Base-by-base conservation (phyloP, 37 sponge, comb jelly and placozoan species). In the Spongilla lacustris region DNA sequence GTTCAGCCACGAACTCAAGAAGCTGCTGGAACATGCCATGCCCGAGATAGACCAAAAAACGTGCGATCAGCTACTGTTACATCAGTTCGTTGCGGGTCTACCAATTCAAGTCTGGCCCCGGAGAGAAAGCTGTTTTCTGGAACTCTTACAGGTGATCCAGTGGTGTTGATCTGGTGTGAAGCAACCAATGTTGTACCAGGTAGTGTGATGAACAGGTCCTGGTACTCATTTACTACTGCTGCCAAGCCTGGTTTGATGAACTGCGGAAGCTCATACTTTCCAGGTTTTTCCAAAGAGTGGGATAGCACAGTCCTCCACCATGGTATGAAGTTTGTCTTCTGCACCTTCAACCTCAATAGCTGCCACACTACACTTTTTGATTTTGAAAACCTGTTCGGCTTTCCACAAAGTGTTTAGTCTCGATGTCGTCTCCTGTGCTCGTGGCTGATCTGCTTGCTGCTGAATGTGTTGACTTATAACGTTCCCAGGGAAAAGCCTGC, bases 11-110 rank as follows among this genome's bases (percentile, higher is more conserved):
- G 69, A 83, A 0, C 74, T 84, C 30, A 84, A 90, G 74, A 35
- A 80, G 36, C 69, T 79, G 19, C 76, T 90, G 68, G 76, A 83
- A 13, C 90, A 85, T 73, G 90, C 85, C 33, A 90, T 90, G 90
- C 85, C 90, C 73, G 85, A 30, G 23, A 10, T 90, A 22, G 85
- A 71, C 21, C 35, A 9, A 36, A 68, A 17, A 22, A 72, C 85
- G 4, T 67, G 75, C 21, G 69, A 80, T 13, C 85, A 80, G 69
- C 76, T n/a, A n/a, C n/a, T 89, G 89, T n/a, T n/a, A n/a, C n/a
- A n/a, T n/a, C n/a, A n/a, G n/a, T n/a, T n/a, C n/a, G n/a, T n/a
- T n/a, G n/a, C n/a, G n/a, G n/a, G n/a, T n/a, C n/a, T n/a, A n/a
- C n/a, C n/a, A n/a, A n/a, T n/a, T n/a, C n/a, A n/a, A n/a, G n/a